Percentiles rank a stretch among this genome's conserved stretches.
phyloP scores from a whole-genome alignment of 2,888 invertebrate species.

The Chrysopilus asiliformis region DNA sequence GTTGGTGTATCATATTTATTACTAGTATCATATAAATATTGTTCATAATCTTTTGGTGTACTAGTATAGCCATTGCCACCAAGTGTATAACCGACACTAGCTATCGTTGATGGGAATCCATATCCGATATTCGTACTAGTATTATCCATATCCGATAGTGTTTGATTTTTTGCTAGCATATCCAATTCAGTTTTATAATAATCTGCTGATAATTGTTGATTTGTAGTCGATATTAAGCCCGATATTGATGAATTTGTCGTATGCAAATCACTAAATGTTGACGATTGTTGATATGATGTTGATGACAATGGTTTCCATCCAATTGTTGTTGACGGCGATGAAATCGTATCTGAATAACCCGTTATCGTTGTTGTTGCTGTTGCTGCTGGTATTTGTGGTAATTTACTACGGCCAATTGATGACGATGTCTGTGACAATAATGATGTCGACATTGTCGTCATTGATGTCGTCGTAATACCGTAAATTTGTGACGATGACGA shows the following conservation, averaged over 20 bases:
- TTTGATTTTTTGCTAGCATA: slow-evolving; percentile 6
- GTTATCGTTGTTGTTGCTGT: slow-evolving; percentile 22
- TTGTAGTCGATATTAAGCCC: slow-evolving; percentile 7
- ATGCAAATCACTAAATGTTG: too few relatives aligned
- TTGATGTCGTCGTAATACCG: slow-evolving; percentile 13
- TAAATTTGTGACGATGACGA: background rate
- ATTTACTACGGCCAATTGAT: background rate
- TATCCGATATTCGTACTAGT: too few relatives aligned
- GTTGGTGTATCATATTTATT: slow-evolving; percentile 1
- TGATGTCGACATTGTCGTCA: background rate
- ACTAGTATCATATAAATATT: too few relatives aligned
- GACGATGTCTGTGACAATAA: too few relatives aligned
- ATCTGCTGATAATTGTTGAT: slow-evolving; percentile 7
- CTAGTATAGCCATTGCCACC: too few relatives aligned
- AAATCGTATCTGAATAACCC: slow-evolving; percentile 15
- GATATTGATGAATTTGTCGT: slow-evolving; percentile 12
- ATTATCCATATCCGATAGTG: too few relatives aligned
- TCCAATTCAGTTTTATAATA: too few relatives aligned
- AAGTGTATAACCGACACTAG: too few relatives aligned
- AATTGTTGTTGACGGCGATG: slow-evolving; percentile 1
- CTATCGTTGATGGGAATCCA: too few relatives aligned
- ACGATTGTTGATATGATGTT: slow-evolving; percentile 9
- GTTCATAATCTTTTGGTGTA: background rate
- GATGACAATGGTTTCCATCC: background rate
- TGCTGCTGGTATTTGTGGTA: slow-evolving; percentile 9